These are phyloP conservation scores for Meriones psammophilus DNA, from an alignment of 2,797 vertebrate species.

Conservation along the genomic window DNA sequence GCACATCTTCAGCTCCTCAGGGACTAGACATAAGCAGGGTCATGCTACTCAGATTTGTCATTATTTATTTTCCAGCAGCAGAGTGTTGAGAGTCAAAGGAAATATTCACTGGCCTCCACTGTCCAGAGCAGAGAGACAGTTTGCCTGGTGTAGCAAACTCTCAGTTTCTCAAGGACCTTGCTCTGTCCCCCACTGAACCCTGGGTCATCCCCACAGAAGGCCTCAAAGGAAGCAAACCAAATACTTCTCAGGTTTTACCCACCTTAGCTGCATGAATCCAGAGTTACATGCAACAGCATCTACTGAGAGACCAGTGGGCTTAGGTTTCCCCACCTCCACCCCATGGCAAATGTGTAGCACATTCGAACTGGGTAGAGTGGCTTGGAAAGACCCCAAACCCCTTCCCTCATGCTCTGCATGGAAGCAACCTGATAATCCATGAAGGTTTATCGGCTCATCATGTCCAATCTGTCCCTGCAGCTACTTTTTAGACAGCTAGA, in stretches of 20 bases:
- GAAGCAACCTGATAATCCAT: too few species aligned
- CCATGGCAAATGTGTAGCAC: fast-evolving
- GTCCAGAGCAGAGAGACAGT: not conserved
- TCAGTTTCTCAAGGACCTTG: too few species aligned
- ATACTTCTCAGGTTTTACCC: not conserved
- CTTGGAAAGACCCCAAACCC: not conserved
- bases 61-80: not conserved
- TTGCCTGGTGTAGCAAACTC: not conserved
- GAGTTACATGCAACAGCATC: too few species aligned
- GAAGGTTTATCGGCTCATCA: too few species aligned
- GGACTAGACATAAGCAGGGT: fast-evolving
- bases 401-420: too few species aligned
- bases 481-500: not conserved
- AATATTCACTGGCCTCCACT: too few species aligned
- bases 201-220: not conserved
- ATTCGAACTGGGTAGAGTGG: too few species aligned
- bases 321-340: not conserved
- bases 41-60: fast-evolving
- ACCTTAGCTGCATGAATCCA: not conserved
- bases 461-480: fast-evolving
- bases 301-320: not conserved
- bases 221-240: not conserved
- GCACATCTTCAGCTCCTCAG: fast-evolving
- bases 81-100: not conserved
- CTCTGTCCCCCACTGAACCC: too few species aligned